phyloP scores from a whole-genome alignment of 2,797 vertebrate species.

The Sebastes nivosus region DNA sequence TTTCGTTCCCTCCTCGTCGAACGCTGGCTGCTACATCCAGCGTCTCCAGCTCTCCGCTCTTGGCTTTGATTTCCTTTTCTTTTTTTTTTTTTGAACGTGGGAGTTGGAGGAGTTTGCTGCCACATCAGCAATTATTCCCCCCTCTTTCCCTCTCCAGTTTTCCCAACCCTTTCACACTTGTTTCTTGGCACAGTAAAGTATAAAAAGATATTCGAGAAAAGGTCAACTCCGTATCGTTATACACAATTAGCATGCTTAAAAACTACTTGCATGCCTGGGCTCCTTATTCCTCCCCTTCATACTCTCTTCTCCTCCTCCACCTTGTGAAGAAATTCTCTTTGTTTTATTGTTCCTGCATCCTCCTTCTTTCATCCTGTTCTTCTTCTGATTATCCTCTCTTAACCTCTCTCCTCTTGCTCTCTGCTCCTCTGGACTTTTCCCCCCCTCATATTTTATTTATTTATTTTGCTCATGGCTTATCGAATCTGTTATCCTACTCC shows the following conservation, averaged over 20 bases:
- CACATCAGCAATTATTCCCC: slow-evolving; percentile 52
- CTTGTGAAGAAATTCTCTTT: neutral
- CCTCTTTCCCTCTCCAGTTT: neutral
- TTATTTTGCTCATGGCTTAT: slow-evolving; percentile 23
- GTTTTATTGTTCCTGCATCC: neutral
- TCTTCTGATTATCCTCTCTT: neutral
- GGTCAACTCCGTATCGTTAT: slow-evolving; percentile 9
- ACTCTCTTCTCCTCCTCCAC: neutral
- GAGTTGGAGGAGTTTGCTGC: slow-evolving; percentile 49
- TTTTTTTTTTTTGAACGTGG: slow-evolving; percentile 15
- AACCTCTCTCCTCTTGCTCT: neutral
- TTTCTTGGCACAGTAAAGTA: slow-evolving; percentile 8
- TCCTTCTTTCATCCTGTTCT: neutral
- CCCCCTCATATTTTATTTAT: slow-evolving; percentile 15
- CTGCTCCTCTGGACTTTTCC: neutral
- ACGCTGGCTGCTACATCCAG: slow-evolving; percentile 1
- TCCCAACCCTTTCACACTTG: neutral
- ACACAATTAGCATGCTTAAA: slow-evolving; percentile 5
- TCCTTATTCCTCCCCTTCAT: neutral
- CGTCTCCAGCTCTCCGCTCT: slow-evolving; percentile 14
- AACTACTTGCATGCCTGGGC: neutral
- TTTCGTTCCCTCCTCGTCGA: neutral
- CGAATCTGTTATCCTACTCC: slow-evolving; percentile 12
- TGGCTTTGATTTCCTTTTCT: slow-evolving; percentile 35
- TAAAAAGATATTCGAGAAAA: slow-evolving; percentile 13